Conservation (phyloP, 2,888 invertebrate genomes). For the Slavum lentiscoides region DNA sequence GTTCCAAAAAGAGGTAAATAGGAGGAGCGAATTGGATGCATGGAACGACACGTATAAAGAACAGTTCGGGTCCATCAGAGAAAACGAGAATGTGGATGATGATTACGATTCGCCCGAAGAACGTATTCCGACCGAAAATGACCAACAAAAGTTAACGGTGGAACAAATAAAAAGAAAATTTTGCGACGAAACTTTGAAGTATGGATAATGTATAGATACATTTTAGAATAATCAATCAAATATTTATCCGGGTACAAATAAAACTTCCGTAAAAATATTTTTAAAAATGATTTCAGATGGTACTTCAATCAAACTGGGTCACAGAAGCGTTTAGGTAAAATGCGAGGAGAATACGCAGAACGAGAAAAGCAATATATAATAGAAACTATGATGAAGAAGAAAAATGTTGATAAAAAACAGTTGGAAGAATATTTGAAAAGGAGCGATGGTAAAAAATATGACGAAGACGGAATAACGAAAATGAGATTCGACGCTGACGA, state of each 20-base stretch:
- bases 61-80: neutral
- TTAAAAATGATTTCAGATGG: constrained; percentile 29
- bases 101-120: neutral
- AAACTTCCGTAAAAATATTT: neutral
- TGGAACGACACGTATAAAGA: constrained; percentile 31
- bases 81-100: neutral
- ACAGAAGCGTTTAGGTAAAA: constrained; percentile 25
- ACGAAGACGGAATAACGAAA: neutral
- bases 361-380: constrained; percentile 32
- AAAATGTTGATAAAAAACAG: constrained; percentile 33
- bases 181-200: constrained; percentile 18
- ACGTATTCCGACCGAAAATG: neutral
- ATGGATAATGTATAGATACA: neutral
- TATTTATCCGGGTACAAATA: neutral
- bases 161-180: neutral
- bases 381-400: constrained; percentile 43
- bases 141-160: neutral
- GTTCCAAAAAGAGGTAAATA: constrained; percentile 28
- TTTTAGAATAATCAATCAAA: no score
- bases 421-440: constrained; percentile 17
- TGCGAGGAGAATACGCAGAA: neutral
- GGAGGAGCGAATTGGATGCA: constrained; percentile 24
- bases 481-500: constrained; percentile 8
- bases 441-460: neutral
- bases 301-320: neutral